Base-by-base conservation (phyloP, 1,140 invertebrate genomes). In the Drosophila insularis region DNA sequence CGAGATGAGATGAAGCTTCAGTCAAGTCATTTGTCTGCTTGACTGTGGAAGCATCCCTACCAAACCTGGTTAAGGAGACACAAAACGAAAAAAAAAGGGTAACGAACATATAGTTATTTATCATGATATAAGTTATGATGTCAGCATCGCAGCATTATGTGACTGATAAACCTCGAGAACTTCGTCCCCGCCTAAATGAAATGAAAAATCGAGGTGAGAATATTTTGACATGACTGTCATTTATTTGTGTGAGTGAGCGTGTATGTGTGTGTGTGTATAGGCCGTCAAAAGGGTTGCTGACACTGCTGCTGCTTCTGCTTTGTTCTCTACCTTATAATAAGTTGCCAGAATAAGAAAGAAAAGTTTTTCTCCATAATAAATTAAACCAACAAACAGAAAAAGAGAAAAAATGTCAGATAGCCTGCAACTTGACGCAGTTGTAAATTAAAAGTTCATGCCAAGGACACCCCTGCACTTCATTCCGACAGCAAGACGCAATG, bases 71-170 rank as follows among this genome's bases (percentile, higher is more conserved):
- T 50, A 21, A 50, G 39, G 17, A 17, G 23, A 40, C 14, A 63
- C 50, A 63, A 40, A 6, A 69, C 55, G 71, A 67, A 58, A 63
- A 62, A 80, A 89, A 80, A 89, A 80, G 74, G 74, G 71, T 63
- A 74, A 84, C 50, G 69, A 56, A 71, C 66, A 74, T 77, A 80
- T 78, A 84, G 84, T 89, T 89, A 89, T 89, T 89, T 89, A 89
- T 89, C 84, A 89, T 85, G 80, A 70, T 89, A 89, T 89, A 89
- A 89, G 84, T 89, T 89, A 89, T 89, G 84, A 89, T 89, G 84
- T 89, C 84, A 89, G 84, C 84, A 80, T 78, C 77, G 68, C 32
- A 73, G 77, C 84, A 80, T 85, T 89, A 85, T 89, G 84, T 80
- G 85, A 89, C 84, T 89, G 84, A 89, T 89, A 89, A 89, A 72